Percentiles rank a stretch among this genome's conserved stretches.
phyloP scores from a whole-genome alignment of 1,140 invertebrate species.

The Bombus ignitus region DNA sequence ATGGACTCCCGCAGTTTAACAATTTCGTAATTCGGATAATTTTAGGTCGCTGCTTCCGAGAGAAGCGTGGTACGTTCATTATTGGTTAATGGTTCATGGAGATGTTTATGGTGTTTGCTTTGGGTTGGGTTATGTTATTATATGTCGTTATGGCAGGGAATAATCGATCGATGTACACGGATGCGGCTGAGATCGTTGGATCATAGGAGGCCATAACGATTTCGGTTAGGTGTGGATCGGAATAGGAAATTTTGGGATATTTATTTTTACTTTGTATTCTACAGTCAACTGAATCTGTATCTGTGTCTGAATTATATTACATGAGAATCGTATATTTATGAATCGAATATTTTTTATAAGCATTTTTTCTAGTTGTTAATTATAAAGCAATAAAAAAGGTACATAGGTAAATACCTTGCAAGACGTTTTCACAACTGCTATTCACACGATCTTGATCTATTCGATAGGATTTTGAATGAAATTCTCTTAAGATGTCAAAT shows the following conservation, averaged over 20 bases:
- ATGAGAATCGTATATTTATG: too few relatives aligned
- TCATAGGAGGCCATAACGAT: too few relatives aligned
- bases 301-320: too few relatives aligned
- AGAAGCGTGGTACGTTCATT: background rate
- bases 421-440: too few relatives aligned
- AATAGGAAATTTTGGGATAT: background rate
- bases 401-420: too few relatives aligned
- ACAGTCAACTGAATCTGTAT: background rate
- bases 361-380: too few relatives aligned
- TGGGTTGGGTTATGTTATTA: background rate
- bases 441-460: background rate
- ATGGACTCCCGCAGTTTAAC: constrained; percentile 10
- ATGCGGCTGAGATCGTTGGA: too few relatives aligned
- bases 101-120: background rate
- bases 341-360: too few relatives aligned
- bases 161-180: too few relatives aligned
- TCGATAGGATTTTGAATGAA: background rate
- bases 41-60: background rate
- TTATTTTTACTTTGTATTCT: background rate
- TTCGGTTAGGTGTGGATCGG: too few relatives aligned
- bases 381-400: too few relatives aligned
- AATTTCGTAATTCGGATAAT: constrained; percentile 17
- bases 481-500: background rate
- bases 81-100: background rate
- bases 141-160: too few relatives aligned